Percentiles rank a stretch among this genome's conserved stretches.
These are phyloP conservation scores for Mesaphorura yosii DNA, from an alignment of 1,140 invertebrate genomes.

Conservation along the genomic window DNA sequence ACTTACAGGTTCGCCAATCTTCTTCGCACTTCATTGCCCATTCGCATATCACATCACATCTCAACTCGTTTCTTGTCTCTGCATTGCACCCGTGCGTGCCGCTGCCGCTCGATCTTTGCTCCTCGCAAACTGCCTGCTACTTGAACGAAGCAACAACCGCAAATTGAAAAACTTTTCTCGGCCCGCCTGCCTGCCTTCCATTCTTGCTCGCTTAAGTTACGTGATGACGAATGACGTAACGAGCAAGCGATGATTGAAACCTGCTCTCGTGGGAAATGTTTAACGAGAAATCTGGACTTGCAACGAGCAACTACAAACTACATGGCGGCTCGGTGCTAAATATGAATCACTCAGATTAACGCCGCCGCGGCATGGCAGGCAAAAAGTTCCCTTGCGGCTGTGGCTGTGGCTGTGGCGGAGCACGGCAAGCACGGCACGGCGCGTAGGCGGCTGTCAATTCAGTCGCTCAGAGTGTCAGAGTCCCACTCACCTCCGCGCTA, in stretches of 20 bases:
- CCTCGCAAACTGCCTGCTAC: not conserved
- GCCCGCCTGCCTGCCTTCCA: not conserved
- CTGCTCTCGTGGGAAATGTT: not conserved
- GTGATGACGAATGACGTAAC: not conserved
- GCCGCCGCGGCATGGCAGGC: too few species aligned
- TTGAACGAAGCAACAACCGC: not conserved
- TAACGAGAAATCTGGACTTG: not conserved
- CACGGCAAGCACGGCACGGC: too few species aligned
- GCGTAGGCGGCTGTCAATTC: too few species aligned
- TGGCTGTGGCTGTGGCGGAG: too few species aligned
- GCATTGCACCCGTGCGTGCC: not conserved
- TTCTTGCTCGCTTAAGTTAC: not conserved
- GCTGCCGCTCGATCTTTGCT: not conserved
- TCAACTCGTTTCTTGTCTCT: not conserved
- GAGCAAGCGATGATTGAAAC: not conserved
- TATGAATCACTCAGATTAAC: not conserved
- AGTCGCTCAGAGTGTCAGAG: too few species aligned
- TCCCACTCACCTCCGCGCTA: too few species aligned
- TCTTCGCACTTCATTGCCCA: not conserved
- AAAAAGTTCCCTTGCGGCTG: too few species aligned
- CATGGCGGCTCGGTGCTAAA: not conserved
- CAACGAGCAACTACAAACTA: not conserved
- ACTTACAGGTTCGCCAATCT: constrained; percentile 16
- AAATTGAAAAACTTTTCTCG: not conserved
- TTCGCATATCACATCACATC: too few species aligned